These are phyloP conservation scores for Netta rufina DNA, from an alignment of 2,797 vertebrate species.

Conservation along the genomic window DNA sequence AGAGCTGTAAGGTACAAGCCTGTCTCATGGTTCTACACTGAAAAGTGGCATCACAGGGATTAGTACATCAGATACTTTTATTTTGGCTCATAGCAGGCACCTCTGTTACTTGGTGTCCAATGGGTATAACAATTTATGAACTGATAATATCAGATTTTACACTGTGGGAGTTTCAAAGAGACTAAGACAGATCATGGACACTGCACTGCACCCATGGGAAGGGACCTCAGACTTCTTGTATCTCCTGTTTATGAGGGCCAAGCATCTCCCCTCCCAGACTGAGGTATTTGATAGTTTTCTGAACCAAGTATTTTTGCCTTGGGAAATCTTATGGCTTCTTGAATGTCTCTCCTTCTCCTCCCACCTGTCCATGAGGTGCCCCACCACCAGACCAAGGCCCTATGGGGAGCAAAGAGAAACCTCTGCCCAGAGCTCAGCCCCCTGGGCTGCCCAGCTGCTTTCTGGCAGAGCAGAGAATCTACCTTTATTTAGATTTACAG, in stretches of 20 bases:
- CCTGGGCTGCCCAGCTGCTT: neutral
- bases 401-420: neutral
- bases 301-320: neutral
- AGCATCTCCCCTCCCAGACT: neutral
- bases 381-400: neutral
- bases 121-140: neutral
- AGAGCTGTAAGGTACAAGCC: neutral
- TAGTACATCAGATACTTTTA: neutral
- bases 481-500: neutral
- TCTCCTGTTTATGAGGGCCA: neutral
- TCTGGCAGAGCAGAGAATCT: neutral
- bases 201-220: neutral
- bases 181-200: neutral
- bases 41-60: neutral
- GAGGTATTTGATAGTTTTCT: neutral
- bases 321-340: neutral
- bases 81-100: neutral
- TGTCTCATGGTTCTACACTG: neutral
- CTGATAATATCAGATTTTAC: neutral
- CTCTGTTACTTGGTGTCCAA: no score
- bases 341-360: neutral
- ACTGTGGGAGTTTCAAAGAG: neutral
- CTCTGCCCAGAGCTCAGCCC: accelerated
- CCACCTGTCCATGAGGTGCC: neutral
- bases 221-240: neutral